phyloP scores from a whole-genome alignment of 2,888 invertebrate species.

The Aleiodes testaceus region DNA sequence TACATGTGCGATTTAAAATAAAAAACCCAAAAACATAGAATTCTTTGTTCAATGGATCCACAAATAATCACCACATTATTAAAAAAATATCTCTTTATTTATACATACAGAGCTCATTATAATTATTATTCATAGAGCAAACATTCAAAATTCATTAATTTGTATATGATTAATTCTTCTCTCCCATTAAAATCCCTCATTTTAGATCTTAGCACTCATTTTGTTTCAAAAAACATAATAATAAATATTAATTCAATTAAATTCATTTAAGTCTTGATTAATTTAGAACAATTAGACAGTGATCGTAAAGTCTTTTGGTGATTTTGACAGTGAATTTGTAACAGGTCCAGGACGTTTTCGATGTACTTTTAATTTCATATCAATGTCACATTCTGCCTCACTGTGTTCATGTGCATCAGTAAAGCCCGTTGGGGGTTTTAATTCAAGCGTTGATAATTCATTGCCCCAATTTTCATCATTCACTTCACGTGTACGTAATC shows the following conservation, averaged over 20 bases:
- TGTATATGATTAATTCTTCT: no score
- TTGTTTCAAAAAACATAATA: conserved; percentile 45
- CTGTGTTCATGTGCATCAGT: conserved; percentile 69
- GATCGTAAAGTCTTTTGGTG: conserved; percentile 72
- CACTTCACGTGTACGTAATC: conserved; percentile 47
- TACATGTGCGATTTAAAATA: conserved; percentile 37
- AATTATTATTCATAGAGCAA: conserved; percentile 50
- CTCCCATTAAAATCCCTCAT: background rate
- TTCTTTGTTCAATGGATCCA: conserved; percentile 26
- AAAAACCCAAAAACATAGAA: conserved; percentile 7
- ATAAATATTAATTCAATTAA: conserved; percentile 47
- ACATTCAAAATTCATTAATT: conserved; percentile 41
- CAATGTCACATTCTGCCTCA: conserved; percentile 71
- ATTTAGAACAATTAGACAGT: conserved; percentile 70
- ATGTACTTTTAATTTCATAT: conserved; percentile 67
- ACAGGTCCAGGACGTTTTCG: conserved; percentile 61
- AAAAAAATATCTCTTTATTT: conserved; percentile 58
- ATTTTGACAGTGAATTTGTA: conserved; percentile 67
- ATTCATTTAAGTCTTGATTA: conserved; percentile 53
- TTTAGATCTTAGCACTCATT: conserved; percentile 50
- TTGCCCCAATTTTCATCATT: conserved; percentile 65
- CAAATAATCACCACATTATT: conserved; percentile 13
- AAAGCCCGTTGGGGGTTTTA: conserved; percentile 74
- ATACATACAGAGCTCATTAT: conserved; percentile 53
- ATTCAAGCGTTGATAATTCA: conserved; percentile 69